These are phyloP conservation scores for Dione juno DNA, from an alignment of 2,888 invertebrate genomes.

Conservation along the genomic window DNA sequence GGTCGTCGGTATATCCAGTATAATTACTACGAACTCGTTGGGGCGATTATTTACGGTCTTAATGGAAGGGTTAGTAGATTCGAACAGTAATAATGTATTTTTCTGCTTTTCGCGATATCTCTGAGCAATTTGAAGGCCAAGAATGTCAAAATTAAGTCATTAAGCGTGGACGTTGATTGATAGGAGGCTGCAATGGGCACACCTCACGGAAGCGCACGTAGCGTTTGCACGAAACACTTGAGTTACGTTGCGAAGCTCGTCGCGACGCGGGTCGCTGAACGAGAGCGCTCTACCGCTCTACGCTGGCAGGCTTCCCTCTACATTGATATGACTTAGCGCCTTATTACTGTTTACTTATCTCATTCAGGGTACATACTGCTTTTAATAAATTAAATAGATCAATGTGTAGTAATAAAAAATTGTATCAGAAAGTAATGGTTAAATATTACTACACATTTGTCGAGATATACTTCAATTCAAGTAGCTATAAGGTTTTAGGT, in stretches of 20 bases:
- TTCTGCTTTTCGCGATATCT: slow-evolving; percentile 62
- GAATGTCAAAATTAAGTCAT: slow-evolving; percentile 79
- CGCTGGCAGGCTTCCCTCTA: slow-evolving; percentile 50
- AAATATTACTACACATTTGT: no score
- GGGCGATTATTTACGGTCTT: slow-evolving; percentile 64
- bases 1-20: slow-evolving; percentile 62
- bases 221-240: slow-evolving; percentile 57
- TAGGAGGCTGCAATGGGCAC: slow-evolving; percentile 68
- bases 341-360: slow-evolving; percentile 57
- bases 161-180: slow-evolving; percentile 77
- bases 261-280: slow-evolving; percentile 42
- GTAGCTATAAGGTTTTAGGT: no score
- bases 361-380: slow-evolving; percentile 47
- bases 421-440: neutral
- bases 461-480: no score
- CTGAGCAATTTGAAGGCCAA: slow-evolving; percentile 57
- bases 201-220: slow-evolving; percentile 74
- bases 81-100: slow-evolving; percentile 64
- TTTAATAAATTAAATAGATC: neutral
- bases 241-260: slow-evolving; percentile 38
- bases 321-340: slow-evolving; percentile 57
- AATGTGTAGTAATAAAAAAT: neutral
- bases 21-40: slow-evolving; percentile 59
- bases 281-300: slow-evolving; percentile 20
- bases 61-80: slow-evolving; percentile 55